Evolutionary conservation across 2,888 invertebrate genomes (phyloP), one percentile per base, ranked within the genome.

Genomic region (Eupithecia exiguata): DNA sequence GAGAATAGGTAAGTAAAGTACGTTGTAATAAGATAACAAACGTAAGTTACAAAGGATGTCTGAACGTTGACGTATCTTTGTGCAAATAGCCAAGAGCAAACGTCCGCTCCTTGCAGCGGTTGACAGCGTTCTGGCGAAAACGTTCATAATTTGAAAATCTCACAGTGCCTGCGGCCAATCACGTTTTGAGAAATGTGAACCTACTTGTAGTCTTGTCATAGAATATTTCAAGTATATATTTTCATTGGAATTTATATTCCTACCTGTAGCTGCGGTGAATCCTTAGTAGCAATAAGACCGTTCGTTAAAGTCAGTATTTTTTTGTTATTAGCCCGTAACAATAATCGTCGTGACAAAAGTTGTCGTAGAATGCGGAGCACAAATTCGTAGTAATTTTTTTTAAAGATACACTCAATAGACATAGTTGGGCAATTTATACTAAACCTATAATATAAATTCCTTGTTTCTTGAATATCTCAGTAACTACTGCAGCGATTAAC

Each of bases 111-210:
- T 80, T 75, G 78, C 79, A 80, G 80, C 73, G 49, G 79, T 84
- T 85, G 88, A 86, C 87, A 85, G 74, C 78, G 68, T 80, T 84
- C 81, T 87, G 85, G 79, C 72, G 77, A 81, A 82, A 80, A 78
- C 76, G 82, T 84, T 85, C 82, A 74, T 36, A 82, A 83, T 86
- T 84, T 82, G 84, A 86, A 83, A 81, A 80, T 71, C 74, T 78
- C 76, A 67, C 61, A 63, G 62, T 76, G 71, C 76, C 43, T 74
- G 82, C 84, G 85, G 75, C 79, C 80, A 84, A 83, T 84, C 82
- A 21, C 30, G 62, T 62, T 62, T 62, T n/a, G 46, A n/a, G 46
- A 46, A 46, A 43, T 43, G 16, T 16, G 16, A 18, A 43, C 9
- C 53, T 58, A 9, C n/a, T 25, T 58, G 53, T 21, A 21, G 30